A percentile compares a stretch with the other conserved stretches of the same genome.
These are phyloP conservation scores for Manis crassicaudata DNA, from an alignment of 2,797 vertebrate genomes.

Conservation along the genomic window DNA sequence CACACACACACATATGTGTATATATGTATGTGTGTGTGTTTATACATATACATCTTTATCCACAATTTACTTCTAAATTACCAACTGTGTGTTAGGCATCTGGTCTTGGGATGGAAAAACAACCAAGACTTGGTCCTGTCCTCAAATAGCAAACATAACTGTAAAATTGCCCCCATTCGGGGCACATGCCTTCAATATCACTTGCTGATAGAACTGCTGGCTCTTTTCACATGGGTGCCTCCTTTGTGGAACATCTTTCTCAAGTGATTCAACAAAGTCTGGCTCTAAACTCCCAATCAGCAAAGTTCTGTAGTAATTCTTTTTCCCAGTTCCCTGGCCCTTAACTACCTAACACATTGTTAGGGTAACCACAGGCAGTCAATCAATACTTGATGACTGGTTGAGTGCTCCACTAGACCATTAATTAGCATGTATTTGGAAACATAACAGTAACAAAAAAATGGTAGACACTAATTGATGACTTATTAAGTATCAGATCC, in stretches of 20 bases:
- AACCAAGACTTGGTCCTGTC: background rate
- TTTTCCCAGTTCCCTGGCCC: background rate
- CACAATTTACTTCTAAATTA: background rate
- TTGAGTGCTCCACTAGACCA: background rate
- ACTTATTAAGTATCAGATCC: background rate
- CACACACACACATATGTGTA: fast-evolving
- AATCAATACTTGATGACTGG: background rate
- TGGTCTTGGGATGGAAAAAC: background rate
- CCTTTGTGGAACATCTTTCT: background rate
- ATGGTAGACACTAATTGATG: background rate
- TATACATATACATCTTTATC: background rate
- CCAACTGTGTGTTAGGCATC: background rate
- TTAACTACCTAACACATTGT: background rate
- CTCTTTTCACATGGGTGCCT: background rate
- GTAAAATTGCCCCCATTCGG: background rate
- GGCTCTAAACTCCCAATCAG: background rate
- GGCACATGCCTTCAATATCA: background rate
- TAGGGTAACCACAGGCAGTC: background rate
- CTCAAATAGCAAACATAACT: background rate
- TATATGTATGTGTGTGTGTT: too few species aligned
- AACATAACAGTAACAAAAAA: slow-evolving; percentile 15
- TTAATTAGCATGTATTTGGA: background rate
- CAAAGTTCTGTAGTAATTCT: background rate
- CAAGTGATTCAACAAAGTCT: background rate
- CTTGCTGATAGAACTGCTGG: background rate